Evolutionary conservation across 2,797 vertebrate species (phyloP).

Genomic region (Rhynchonycteris naso): DNA sequence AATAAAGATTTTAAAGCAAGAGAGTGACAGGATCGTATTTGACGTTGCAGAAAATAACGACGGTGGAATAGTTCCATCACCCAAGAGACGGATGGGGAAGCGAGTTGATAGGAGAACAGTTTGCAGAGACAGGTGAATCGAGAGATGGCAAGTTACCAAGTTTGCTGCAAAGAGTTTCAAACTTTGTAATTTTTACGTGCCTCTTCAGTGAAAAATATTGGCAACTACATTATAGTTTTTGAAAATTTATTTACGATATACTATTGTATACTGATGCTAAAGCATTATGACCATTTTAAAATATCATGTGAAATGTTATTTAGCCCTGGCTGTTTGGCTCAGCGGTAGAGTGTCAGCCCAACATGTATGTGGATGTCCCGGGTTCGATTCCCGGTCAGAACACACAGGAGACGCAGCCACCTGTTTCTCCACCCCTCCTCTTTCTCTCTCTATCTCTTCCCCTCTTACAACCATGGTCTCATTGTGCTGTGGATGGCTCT

Average conservation of each 20-base stretch:
- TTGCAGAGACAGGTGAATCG: background rate
- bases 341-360: too few relatives aligned
- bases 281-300: background rate
- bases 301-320: background rate
- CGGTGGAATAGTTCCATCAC: background rate
- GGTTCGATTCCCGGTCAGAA: too few relatives aligned
- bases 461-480: too few relatives aligned
- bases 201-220: background rate
- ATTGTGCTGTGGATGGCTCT: too few relatives aligned
- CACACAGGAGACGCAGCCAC: too few relatives aligned
- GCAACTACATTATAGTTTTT: background rate
- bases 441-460: too few relatives aligned
- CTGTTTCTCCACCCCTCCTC: too few relatives aligned
- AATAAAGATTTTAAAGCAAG: background rate
- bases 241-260: background rate
- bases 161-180: background rate
- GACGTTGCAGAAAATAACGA: background rate
- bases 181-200: background rate
- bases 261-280: background rate
- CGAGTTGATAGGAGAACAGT: background rate
- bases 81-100: background rate
- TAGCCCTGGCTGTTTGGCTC: too few relatives aligned
- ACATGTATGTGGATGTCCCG: too few relatives aligned
- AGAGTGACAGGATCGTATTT: background rate
- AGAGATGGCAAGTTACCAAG: background rate